Percentiles rank a stretch among this genome's conserved stretches.
Conservation (phyloP, 2,888 invertebrate genomes). For the Drosophila mayaguana region DNA sequence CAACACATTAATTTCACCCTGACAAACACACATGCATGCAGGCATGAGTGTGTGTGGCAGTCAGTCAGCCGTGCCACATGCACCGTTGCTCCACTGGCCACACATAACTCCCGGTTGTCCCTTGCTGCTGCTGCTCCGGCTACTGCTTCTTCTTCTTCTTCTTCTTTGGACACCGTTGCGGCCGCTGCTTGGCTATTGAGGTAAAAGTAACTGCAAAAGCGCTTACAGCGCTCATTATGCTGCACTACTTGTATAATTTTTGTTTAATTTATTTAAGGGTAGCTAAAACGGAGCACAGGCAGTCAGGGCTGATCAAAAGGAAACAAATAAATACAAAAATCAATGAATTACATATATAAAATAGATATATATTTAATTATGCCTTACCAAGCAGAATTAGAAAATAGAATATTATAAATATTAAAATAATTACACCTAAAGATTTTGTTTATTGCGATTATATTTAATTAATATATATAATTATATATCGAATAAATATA, state of each 20-base stretch:
- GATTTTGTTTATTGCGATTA: too few species aligned
- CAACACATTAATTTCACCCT: slow-evolving; percentile 80
- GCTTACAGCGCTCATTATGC: slow-evolving; percentile 76
- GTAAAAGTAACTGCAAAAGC: slow-evolving; percentile 77
- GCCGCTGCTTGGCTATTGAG: slow-evolving; percentile 68
- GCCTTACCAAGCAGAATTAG: background rate
- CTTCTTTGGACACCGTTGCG: slow-evolving; percentile 46
- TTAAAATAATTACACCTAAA: too few species aligned
- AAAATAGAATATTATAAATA: background rate
- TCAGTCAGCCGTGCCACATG: slow-evolving; percentile 73
- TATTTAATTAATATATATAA: too few species aligned
- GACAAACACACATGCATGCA: slow-evolving; percentile 40
- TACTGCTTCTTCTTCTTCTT: background rate
- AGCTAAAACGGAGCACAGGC: slow-evolving; percentile 47
- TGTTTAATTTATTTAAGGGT: slow-evolving; percentile 79
- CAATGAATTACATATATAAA: background rate
- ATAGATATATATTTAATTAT: background rate
- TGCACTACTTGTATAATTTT: slow-evolving; percentile 76
- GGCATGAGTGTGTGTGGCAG: slow-evolving; percentile 17
- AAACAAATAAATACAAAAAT: background rate
- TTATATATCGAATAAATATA: too few species aligned
- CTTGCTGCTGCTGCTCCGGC: slow-evolving; percentile 11
- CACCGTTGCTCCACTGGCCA: slow-evolving; percentile 74
- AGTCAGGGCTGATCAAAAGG: slow-evolving; percentile 34
- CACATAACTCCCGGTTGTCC: slow-evolving; percentile 36